Base-by-base conservation (phyloP, 2,113 vertebrate genomes). In the Cebidichthys violaceus region DNA sequence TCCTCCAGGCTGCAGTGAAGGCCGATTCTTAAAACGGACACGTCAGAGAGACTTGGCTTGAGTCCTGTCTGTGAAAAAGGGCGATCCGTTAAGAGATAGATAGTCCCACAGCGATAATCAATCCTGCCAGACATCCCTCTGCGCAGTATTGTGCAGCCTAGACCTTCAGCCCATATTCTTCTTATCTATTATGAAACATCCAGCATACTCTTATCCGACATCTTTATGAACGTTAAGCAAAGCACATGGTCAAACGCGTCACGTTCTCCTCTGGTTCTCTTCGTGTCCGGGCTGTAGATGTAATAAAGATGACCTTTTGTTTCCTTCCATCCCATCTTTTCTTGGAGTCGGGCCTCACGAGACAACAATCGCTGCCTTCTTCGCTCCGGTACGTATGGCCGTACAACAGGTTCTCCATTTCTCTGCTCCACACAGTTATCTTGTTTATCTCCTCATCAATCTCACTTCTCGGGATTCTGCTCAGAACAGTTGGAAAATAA, bases 361-460 rank as follows among this genome's bases (percentile, higher is more conserved):
- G 64, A 79, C 82, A 88, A 94, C 88, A 94, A 92, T 68, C 27
- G n/a, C 68, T 77, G 52, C 85, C 61, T 92, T 93, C 75, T 91
- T 78, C 86, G 22, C 20, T 81, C 43, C 24, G 45, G 41, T 70
- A 5, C n/a, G n/a, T 39, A 82, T 59, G 15, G n/a, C 39, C 20
- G 15, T 41, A 41, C 15, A 81, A 37, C 24, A 55, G 7, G 22
- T 31, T 20, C 37, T 13, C 3, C 35, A 9, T 77, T 39, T 24
- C 33, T 31, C 39, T 7, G 35, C 6, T 24, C 57, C 54, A 64
- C 20, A 45, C 7, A 8, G 29, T 31, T 7, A 9, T 68, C 8
- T 29, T 61, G 18, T 20, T 85, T 37, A 4, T 76, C 70, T 69
- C n/a, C 15, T 82, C 35, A 41, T 39, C 29, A 4, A 66, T 9